Evolutionary conservation across 2,888 invertebrate genomes (phyloP).

Genomic region (Helicoverpa assulta): DNA sequence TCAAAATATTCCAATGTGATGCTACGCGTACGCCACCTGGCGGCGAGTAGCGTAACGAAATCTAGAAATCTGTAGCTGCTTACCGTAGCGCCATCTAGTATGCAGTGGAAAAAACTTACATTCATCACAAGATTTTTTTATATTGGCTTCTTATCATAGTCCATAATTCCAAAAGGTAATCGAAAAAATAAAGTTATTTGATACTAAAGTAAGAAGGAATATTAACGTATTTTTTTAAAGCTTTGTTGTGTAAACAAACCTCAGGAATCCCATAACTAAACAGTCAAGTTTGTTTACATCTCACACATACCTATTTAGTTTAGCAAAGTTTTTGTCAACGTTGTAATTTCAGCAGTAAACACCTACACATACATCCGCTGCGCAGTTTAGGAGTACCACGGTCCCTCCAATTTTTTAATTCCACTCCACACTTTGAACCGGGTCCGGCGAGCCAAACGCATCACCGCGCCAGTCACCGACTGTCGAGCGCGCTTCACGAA

Average conservation of each 20-base stretch:
- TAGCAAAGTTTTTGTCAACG: conserved; percentile 43
- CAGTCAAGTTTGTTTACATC: conserved; percentile 32
- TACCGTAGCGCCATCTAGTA: conserved; percentile 44
- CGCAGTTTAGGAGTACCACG: conserved; percentile 58
- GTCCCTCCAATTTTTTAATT: conserved; percentile 71
- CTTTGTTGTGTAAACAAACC: neutral
- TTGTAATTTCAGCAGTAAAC: conserved; percentile 66
- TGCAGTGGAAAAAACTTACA: conserved; percentile 25
- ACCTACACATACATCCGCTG: conserved; percentile 65
- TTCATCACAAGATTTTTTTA: neutral
- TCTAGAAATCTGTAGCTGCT: neutral
- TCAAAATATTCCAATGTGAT: neutral
- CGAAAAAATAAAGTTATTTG: too few species aligned
- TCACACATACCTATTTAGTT: conserved; percentile 11
- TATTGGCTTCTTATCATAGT: too few species aligned
- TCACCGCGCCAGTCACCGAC: conserved; percentile 70
- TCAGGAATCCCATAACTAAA: conserved; percentile 1
- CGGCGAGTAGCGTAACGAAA: conserved; percentile 44
- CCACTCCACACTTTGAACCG: conserved; percentile 45
- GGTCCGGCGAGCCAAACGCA: conserved; percentile 54
- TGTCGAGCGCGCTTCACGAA: conserved; percentile 71
- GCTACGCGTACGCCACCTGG: conserved; percentile 46
- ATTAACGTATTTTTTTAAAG: too few species aligned
- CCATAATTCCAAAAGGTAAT: too few species aligned
- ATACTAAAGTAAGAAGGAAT: too few species aligned